Evolutionary conservation across 2,113 vertebrate genomes (phyloP).

Genomic region (Etheostoma spectabile): DNA sequence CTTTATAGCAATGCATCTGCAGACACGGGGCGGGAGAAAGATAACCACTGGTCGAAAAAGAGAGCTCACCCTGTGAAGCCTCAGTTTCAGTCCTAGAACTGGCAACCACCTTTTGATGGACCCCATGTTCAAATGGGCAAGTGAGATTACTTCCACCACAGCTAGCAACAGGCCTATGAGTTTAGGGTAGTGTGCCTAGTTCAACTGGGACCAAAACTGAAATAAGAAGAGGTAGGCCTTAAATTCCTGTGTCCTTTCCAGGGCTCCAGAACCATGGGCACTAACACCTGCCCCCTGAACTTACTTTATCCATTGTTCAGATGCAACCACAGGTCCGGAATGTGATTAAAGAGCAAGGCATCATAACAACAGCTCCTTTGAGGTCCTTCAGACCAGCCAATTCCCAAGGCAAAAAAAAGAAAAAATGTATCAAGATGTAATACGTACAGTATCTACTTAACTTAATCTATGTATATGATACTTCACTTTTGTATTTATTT

Average conservation of each 20-base stretch:
- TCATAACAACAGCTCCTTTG: neutral
- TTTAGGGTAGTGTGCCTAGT: neutral
- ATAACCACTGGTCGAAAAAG: neutral
- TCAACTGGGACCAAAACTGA: neutral
- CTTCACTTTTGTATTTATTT: conserved; percentile 9
- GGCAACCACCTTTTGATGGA: neutral
- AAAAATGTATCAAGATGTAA: neutral
- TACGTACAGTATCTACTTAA: neutral
- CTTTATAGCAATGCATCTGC: neutral
- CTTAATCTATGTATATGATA: neutral
- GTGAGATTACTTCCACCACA: neutral
- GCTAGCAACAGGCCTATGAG: neutral
- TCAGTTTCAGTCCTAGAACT: neutral
- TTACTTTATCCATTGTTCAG: neutral
- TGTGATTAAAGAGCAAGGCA: conserved; percentile 3
- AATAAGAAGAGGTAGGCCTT: neutral
- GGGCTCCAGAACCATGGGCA: neutral
- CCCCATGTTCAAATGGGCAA: neutral
- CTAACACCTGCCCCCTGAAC: neutral
- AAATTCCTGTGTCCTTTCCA: neutral
- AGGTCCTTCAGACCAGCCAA: neutral
- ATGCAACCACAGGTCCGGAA: neutral
- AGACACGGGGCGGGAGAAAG: neutral
- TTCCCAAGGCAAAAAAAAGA: too few species aligned
- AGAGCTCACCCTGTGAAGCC: neutral